Evolutionary conservation across 2,888 invertebrate genomes (phyloP).

Genomic region (Lottia gigantea): DNA sequence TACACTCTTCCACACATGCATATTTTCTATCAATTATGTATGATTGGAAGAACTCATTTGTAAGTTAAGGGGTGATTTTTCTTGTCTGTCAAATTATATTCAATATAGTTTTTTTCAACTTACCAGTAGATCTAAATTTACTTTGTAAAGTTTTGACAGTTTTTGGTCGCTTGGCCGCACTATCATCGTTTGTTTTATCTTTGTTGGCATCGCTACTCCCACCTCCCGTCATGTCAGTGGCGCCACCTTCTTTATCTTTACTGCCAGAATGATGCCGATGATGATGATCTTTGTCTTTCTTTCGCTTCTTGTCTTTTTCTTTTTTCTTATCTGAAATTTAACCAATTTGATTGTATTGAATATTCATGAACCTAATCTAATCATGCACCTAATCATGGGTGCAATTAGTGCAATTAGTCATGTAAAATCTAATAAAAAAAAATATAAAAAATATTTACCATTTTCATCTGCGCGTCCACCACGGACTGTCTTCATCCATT

Average conservation of each 20-base stretch:
- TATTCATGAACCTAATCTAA: no score
- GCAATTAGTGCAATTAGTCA: no score
- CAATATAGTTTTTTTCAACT: no score
- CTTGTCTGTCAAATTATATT: no score
- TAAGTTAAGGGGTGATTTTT: no score
- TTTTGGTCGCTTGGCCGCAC: slow-evolving; percentile 75
- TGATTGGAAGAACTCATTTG: no score
- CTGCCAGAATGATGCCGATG: slow-evolving; percentile 25
- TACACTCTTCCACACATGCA: no score
- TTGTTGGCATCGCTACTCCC: slow-evolving; percentile 27
- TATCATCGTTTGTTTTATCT: slow-evolving; percentile 29
- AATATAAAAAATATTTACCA: background rate
- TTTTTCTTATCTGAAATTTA: slow-evolving; percentile 52
- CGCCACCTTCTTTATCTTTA: slow-evolving; percentile 24
- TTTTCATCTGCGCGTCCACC: slow-evolving; percentile 67
- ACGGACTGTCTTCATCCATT: slow-evolving; percentile 90
- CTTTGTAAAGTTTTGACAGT: slow-evolving; percentile 92
- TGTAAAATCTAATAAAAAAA: background rate
- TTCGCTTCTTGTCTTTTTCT: slow-evolving; percentile 69
- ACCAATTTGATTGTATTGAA: background rate
- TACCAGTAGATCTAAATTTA: slow-evolving; percentile 87
- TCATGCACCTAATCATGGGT: no score
- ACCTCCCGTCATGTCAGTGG: slow-evolving; percentile 14
- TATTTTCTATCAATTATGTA: no score
- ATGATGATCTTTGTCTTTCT: slow-evolving; percentile 52